Evolutionary conservation across 2,888 invertebrate genomes (phyloP).

Genomic region (Acleris holmiana): DNA sequence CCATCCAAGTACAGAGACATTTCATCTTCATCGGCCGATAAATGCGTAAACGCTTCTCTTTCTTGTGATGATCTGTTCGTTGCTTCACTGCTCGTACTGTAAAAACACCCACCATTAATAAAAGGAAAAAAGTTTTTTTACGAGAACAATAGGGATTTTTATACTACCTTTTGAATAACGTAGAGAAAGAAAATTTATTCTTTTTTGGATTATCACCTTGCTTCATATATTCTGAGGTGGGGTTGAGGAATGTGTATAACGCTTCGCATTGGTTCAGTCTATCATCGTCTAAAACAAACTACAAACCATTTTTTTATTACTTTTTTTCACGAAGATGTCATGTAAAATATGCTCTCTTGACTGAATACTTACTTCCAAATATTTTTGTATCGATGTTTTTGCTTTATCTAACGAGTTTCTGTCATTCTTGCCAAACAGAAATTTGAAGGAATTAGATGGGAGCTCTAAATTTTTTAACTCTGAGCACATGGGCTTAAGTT

Average conservation of each 20-base stretch:
- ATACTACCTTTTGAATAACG: conserved; percentile 91
- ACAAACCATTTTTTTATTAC: conserved; percentile 49
- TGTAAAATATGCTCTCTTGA: background rate
- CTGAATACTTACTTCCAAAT: conserved; percentile 89
- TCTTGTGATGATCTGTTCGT: conserved; percentile 73
- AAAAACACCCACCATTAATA: conserved; percentile 5
- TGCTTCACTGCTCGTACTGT: conserved; percentile 83
- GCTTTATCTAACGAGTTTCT: conserved; percentile 92
- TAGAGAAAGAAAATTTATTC: conserved; percentile 93
- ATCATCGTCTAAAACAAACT: conserved; percentile 95
- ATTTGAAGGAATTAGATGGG: conserved; percentile 92
- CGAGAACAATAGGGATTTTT: background rate
- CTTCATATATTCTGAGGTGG: conserved; percentile 95
- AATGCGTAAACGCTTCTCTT: conserved; percentile 84
- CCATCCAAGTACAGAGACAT: conserved; percentile 91
- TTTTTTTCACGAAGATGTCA: background rate
- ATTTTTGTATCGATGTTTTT: conserved; percentile 92
- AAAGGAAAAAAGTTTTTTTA: background rate
- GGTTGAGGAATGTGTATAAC: conserved; percentile 95
- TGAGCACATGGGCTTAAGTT: conserved; percentile 91
- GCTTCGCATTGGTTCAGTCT: conserved; percentile 94
- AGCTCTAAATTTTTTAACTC: conserved; percentile 92
- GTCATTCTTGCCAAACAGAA: conserved; percentile 93
- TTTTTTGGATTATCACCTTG: conserved; percentile 92
- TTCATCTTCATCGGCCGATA: conserved; percentile 92